phyloP scores from a whole-genome alignment of 2,113 vertebrate species.

The Halcyon malimbica region DNA sequence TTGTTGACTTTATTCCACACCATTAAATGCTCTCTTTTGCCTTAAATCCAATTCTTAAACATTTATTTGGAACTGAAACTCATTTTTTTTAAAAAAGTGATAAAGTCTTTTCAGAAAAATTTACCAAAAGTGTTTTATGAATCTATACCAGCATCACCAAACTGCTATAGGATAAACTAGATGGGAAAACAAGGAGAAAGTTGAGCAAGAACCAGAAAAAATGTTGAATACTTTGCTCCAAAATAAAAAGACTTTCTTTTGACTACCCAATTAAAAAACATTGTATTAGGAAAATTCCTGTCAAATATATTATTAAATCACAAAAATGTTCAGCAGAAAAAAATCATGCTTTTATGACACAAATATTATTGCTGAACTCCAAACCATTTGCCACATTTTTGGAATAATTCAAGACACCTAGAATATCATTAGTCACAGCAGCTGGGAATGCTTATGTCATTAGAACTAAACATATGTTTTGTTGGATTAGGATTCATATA shows the following conservation, averaged over 20 bases:
- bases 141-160: background rate
- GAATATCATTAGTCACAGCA: conserved; percentile 32
- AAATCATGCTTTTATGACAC: background rate
- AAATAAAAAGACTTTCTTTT: background rate
- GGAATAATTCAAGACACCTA: background rate
- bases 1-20: background rate
- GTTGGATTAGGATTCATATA: background rate
- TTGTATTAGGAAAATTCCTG: background rate
- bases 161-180: background rate
- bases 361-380: background rate
- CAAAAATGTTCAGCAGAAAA: background rate
- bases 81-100: background rate
- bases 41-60: background rate
- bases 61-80: background rate
- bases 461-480: conserved; percentile 41
- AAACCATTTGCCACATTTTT: background rate
- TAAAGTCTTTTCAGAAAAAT: background rate
- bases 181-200: background rate
- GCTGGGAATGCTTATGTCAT: conserved; percentile 32
- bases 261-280: background rate
- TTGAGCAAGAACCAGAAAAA: background rate
- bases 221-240: background rate
- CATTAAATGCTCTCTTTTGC: background rate
- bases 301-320: background rate
- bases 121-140: background rate